These are phyloP conservation scores for Antidorcas marsupialis DNA, from an alignment of 2,113 vertebrate species.

Conservation along the genomic window DNA sequence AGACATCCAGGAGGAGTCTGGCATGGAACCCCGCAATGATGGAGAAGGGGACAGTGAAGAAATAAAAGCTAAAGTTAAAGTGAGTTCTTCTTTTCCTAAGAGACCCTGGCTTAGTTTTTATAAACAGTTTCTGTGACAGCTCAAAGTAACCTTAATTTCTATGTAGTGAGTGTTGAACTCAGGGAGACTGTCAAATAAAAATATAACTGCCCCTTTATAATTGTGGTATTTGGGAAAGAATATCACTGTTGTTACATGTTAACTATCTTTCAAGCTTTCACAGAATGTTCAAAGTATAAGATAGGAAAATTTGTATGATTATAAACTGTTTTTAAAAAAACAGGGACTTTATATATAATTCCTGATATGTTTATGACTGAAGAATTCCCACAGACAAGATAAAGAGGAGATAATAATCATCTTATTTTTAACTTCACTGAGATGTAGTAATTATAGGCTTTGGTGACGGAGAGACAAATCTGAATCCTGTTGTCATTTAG, in stretches of 20 bases:
- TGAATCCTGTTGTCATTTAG: conserved; percentile 30
- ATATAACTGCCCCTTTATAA: not conserved
- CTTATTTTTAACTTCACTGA: conserved; percentile 31
- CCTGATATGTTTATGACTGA: conserved; percentile 19
- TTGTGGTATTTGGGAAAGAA: conserved; percentile 29
- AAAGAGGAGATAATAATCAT: not conserved
- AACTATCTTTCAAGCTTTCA: not conserved
- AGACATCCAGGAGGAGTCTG: conserved; percentile 80
- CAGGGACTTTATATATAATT: not conserved
- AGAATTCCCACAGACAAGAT: conserved; percentile 18
- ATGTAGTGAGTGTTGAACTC: not conserved
- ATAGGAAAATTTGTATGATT: not conserved
- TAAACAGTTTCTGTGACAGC: not conserved
- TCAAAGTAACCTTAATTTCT: conserved; percentile 9
- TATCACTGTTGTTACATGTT: not conserved
- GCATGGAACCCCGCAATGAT: conserved; percentile 61
- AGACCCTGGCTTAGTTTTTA: conserved; percentile 39
- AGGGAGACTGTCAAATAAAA: conserved; percentile 2
- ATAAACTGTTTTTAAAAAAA: conserved; percentile 18
- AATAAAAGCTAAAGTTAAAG: conserved; percentile 85
- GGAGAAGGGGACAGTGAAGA: conserved; percentile 82
- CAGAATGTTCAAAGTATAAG: not conserved
- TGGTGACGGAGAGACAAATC: not conserved
- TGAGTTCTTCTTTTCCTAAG: conserved; percentile 70
- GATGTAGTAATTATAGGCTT: not conserved